phyloP scores from a whole-genome alignment of 2,888 invertebrate genomes.

The Schizaphis graminum region DNA sequence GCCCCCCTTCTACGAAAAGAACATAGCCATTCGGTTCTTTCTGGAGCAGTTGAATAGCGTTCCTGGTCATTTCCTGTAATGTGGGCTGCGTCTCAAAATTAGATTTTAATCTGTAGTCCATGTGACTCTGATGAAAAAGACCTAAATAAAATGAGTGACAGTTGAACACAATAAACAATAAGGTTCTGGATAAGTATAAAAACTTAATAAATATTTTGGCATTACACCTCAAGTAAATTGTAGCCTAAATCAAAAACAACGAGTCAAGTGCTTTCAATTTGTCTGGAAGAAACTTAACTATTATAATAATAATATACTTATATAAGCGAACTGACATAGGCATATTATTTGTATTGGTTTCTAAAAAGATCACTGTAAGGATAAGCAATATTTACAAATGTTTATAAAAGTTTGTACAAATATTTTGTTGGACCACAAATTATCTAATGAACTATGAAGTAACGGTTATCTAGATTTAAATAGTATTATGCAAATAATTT shows the following conservation, averaged over 20 bases:
- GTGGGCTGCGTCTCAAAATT: constrained; percentile 76
- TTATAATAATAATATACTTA: constrained; percentile 53
- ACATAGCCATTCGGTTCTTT: constrained; percentile 79
- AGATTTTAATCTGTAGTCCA: constrained; percentile 81
- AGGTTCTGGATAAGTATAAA: neutral
- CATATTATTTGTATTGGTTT: neutral
- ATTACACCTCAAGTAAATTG: constrained; percentile 70
- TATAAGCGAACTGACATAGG: constrained; percentile 75
- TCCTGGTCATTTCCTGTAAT: constrained; percentile 84
- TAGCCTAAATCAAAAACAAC: neutral
- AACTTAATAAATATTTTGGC: neutral
- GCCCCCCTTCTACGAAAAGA: constrained; percentile 80
- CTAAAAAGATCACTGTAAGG: neutral
- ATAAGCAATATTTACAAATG: neutral
- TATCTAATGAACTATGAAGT: neutral
- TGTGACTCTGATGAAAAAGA: constrained; percentile 78
- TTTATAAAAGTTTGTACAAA: neutral
- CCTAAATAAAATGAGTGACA: constrained; percentile 71
- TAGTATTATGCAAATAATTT: neutral
- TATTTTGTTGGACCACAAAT: neutral
- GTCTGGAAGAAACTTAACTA: neutral
- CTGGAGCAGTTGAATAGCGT: constrained; percentile 80
- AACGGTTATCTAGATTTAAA: neutral
- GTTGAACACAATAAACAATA: neutral
- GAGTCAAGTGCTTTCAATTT: neutral